Percentiles rank a stretch among this genome's conserved stretches.
Conservation (phyloP, 2,113 vertebrate species). For the Aspiorhynchus laticeps region DNA sequence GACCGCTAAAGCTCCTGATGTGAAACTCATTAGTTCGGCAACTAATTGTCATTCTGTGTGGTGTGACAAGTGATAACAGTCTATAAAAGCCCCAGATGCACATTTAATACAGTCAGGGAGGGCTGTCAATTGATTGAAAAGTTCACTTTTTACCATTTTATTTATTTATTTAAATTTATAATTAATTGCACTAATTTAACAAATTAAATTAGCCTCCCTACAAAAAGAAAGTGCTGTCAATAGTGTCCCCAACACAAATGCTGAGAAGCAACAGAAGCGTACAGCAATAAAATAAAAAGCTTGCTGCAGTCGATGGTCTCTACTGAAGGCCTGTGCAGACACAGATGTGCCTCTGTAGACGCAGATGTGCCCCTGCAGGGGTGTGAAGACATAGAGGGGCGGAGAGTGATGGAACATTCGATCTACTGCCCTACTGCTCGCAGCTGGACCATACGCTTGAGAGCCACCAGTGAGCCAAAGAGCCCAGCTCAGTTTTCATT, state of each 20-base stretch:
- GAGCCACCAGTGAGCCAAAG: conserved; percentile 5
- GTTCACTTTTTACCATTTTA: background rate
- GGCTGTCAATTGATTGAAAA: background rate
- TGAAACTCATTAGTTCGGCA: conserved; percentile 15
- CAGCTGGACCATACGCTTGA: background rate
- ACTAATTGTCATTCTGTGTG: conserved; percentile 13
- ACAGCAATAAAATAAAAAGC: conserved; percentile 14
- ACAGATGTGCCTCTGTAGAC: conserved; percentile 39
- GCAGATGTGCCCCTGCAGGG: conserved; percentile 27
- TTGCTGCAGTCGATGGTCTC: conserved; percentile 20
- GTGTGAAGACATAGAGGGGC: background rate
- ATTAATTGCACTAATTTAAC: background rate
- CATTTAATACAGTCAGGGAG: background rate
- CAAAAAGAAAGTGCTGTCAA: background rate
- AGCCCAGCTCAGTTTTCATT: conserved; percentile 40
- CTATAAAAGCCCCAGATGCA: background rate
- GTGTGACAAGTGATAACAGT: conserved; percentile 3
- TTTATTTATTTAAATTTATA: background rate
- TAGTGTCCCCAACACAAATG: background rate
- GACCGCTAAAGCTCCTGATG: background rate
- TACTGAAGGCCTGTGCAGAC: conserved; percentile 27
- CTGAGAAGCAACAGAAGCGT: background rate
- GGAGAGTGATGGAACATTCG: conserved; percentile 29
- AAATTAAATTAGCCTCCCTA: background rate
- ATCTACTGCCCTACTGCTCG: conserved; percentile 27